Percentiles rank a stretch among this genome's conserved stretches.
Conservation (phyloP, 2,113 vertebrate species). For the Rhea americana region DNA sequence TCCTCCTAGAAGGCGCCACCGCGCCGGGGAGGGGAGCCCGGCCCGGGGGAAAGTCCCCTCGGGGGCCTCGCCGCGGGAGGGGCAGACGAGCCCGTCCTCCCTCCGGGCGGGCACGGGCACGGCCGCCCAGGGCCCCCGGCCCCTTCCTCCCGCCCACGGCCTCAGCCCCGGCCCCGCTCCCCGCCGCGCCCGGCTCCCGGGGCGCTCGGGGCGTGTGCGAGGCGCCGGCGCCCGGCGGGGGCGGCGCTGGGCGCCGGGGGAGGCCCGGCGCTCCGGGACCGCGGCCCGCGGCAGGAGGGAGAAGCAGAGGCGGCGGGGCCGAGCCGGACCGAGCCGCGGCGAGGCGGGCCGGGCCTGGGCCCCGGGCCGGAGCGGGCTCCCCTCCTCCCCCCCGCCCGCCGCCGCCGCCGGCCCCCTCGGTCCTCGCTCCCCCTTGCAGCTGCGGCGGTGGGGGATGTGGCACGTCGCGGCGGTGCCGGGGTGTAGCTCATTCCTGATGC, state of each 20-base stretch:
- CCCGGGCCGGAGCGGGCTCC: too few relatives aligned
- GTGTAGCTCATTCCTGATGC: slow-evolving; percentile 42
- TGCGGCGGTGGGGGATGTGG: background rate
- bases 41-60: background rate
- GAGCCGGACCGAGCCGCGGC: too few relatives aligned
- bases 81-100: background rate
- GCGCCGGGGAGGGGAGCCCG: background rate
- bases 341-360: too few relatives aligned
- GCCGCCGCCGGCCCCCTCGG: background rate
- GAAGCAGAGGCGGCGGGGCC: background rate
- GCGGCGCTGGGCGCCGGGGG: background rate
- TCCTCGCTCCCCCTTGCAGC: background rate
- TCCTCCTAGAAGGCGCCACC: background rate
- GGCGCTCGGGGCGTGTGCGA: slow-evolving; percentile 8
- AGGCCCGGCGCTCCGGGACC: background rate
- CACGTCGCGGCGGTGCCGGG: slow-evolving; percentile 4
- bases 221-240: background rate
- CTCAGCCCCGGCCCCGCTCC: background rate
- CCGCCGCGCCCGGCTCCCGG: background rate
- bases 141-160: background rate
- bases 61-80: background rate
- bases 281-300: background rate
- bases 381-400: background rate
- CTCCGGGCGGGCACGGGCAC: background rate
- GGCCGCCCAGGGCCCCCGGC: background rate